A percentile compares a stretch with the other conserved stretches of the same genome.
These are phyloP conservation scores for Hyalella azteca DNA, from an alignment of 2,888 invertebrate genomes.

Conservation along the genomic window DNA sequence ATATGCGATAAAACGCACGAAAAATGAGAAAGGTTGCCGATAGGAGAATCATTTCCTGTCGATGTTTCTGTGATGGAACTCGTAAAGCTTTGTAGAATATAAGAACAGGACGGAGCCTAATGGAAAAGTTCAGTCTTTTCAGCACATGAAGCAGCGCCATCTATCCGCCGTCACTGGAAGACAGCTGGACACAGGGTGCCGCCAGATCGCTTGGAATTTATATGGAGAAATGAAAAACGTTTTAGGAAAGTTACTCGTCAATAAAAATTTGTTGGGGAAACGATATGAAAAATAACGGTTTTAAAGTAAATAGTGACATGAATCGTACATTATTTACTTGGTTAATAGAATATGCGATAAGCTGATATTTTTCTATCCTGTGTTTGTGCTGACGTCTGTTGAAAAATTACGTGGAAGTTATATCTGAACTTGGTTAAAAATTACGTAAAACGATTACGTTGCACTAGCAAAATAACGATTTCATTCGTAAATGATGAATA, in stretches of 20 bases:
- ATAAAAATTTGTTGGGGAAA: no score
- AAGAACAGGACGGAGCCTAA: constrained; percentile 31
- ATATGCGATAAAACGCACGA: background rate
- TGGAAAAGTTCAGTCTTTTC: constrained; percentile 36
- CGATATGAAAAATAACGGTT: no score
- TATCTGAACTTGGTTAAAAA: no score
- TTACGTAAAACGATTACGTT: no score
- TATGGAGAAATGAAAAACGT: background rate
- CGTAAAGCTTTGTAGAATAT: constrained; percentile 37
- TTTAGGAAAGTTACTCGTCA: background rate
- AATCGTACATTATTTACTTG: no score
- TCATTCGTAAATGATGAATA: no score
- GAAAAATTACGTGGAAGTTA: no score
- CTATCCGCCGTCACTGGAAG: constrained; percentile 32
- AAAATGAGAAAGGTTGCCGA: constrained; percentile 7
- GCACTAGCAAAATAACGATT: no score
- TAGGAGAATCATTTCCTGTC: constrained; percentile 20
- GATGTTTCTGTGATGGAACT: constrained; percentile 30
- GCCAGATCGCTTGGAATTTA: background rate
- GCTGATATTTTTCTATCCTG: no score
- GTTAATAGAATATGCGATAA: no score
- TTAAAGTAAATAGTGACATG: no score
- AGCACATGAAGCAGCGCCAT: background rate
- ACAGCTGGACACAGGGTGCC: background rate
- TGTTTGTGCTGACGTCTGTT: no score